These are phyloP conservation scores for Rotaria socialis DNA, from an alignment of 2,888 invertebrate species.

Conservation along the genomic window DNA sequence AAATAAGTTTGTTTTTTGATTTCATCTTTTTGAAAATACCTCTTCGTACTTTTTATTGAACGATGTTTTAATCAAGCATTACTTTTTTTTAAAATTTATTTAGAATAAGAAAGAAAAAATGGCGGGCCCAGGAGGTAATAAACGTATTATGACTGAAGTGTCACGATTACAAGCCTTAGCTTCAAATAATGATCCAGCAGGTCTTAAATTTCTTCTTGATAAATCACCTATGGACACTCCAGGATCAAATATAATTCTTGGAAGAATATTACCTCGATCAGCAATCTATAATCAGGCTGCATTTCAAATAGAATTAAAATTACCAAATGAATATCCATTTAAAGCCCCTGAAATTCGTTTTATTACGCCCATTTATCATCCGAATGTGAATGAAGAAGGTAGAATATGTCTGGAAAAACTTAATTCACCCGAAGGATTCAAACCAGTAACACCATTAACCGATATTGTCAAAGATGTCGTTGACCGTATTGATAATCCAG, in stretches of 20 bases:
- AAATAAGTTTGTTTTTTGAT: neutral
- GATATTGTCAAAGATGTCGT: neutral
- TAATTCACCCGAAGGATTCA: neutral
- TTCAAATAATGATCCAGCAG: neutral
- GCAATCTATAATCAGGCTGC: neutral
- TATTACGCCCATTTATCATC: constrained; percentile 10
- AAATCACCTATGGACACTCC: neutral
- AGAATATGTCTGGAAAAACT: constrained; percentile 17
- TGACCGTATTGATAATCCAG: neutral
- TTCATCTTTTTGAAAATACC: neutral
- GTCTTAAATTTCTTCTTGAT: neutral
- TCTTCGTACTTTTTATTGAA: too few species aligned
- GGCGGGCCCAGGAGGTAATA: neutral
- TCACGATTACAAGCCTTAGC: neutral
- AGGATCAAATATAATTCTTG: neutral
- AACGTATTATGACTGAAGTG: neutral
- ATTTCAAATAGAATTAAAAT: neutral
- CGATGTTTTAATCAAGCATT: neutral
- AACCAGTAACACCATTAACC: neutral
- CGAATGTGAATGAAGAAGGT: neutral
- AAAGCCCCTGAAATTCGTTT: constrained; percentile 13
- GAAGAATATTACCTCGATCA: constrained; percentile 8
- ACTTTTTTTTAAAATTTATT: neutral
- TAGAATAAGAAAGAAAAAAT: neutral
- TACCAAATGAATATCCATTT: constrained; percentile 3